phyloP scores from a whole-genome alignment of 2,888 invertebrate genomes.

The Drosophila meridionalis region DNA sequence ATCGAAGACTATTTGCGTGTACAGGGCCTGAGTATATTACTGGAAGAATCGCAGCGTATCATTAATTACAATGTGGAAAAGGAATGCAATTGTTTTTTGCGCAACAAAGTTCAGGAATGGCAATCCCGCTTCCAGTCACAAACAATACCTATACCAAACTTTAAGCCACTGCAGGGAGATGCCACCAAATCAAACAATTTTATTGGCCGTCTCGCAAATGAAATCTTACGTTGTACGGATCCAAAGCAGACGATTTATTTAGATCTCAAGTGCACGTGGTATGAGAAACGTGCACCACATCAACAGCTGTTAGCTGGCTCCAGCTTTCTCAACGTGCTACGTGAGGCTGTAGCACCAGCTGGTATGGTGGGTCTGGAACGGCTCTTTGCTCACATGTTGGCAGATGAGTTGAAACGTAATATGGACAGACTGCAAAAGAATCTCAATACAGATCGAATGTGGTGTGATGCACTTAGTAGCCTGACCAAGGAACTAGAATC shows the following conservation, averaged over 20 bases:
- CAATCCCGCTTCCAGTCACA: conserved; percentile 90
- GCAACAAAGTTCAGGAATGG: conserved; percentile 89
- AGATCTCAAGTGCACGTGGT: conserved; percentile 95
- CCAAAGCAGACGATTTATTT: conserved; percentile 93
- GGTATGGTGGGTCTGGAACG: conserved; percentile 96
- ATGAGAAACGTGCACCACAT: conserved; percentile 92
- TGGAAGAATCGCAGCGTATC: conserved; percentile 95
- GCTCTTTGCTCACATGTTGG: conserved; percentile 94
- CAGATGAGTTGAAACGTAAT: conserved; percentile 91
- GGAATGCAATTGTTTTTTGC: conserved; percentile 94
- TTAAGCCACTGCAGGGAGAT: conserved; percentile 86
- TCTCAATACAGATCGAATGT: conserved; percentile 86
- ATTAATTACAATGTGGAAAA: conserved; percentile 96
- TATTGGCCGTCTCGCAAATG: conserved; percentile 94
- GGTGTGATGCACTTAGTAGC: conserved; percentile 87
- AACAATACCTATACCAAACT: conserved; percentile 90
- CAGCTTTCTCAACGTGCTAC: conserved; percentile 59
- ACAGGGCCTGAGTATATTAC: conserved; percentile 97
- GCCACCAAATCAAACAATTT: conserved; percentile 89
- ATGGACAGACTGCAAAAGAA: conserved; percentile 85
- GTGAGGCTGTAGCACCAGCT: conserved; percentile 91
- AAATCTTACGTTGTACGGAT: conserved; percentile 95
- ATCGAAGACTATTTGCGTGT: conserved; percentile 99
- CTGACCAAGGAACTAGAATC: conserved; percentile 86
- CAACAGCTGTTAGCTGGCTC: conserved; percentile 87